Base-by-base conservation (phyloP, 2,797 vertebrate species). In the Arnoldichthys spilopterus region DNA sequence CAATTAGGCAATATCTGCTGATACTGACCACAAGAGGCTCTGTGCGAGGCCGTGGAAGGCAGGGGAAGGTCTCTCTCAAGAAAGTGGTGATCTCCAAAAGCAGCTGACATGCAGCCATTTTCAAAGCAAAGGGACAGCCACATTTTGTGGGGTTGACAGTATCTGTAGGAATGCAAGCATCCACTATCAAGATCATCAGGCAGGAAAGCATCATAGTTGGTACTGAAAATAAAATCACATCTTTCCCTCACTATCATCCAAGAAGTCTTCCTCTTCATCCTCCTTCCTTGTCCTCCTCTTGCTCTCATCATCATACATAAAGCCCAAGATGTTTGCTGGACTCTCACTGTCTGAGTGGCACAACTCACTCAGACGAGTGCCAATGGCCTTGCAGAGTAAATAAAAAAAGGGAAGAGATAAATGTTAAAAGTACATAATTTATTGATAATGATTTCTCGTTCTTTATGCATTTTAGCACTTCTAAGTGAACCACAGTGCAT, bases 101-200 rank as follows among this genome's bases (percentile, higher is more conserved):
- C 81, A 99, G 93, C 86, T 99, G 98, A 74, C 98, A 99, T 24
- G 98, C 98, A 1, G 98, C 95, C 98, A 99, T 99, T 92, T 99
- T 99, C 79, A 99, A 92, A 22, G 98, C 96, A 88, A 99, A 99
- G 34, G 98, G 98, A 83, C 98, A 99, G 85, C 95, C 96, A 18
- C 98, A 99, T 89, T 98, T 99, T 32, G 97, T 98, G 1, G 98
- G 98, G 86, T 99, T 99, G 83, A 99, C 98, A 4, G 97, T 99
- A 89, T 97, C 98, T 99, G 89, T 72, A 61, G 67, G 49, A 76
- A 79, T 5, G n/a, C 40, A 54, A 1, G 73, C 1, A 69, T 24
- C 3, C 43, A 56, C 40, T 26, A 32, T 18, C n/a, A 59, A 68
- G 15, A 32, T 22, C 30, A 22, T 32, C 22, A 66, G 28, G 30